Evolutionary conservation across 2,113 vertebrate genomes (phyloP).

Genomic region (Corydoras sp.): DNA sequence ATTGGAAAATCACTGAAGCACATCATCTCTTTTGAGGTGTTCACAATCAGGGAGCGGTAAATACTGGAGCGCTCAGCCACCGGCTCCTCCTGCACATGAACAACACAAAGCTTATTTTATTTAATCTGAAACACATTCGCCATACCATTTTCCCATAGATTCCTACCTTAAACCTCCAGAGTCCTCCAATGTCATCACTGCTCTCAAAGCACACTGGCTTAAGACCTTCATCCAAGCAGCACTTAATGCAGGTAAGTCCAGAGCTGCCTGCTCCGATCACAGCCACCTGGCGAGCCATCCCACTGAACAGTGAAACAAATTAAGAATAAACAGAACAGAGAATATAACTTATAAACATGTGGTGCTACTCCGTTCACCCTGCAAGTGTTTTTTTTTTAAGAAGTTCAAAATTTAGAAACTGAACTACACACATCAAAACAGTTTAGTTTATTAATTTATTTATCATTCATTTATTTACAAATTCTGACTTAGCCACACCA

Average conservation of each 20-base stretch:
- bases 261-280: slow-evolving; percentile 75
- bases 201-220: slow-evolving; percentile 85
- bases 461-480: too few relatives aligned
- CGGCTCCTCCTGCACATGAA: slow-evolving; percentile 61
- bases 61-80: slow-evolving; percentile 71
- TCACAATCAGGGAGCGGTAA: slow-evolving; percentile 79
- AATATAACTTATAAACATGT: too few relatives aligned
- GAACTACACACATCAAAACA: too few relatives aligned
- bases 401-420: too few relatives aligned
- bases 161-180: slow-evolving; percentile 80
- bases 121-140: too few relatives aligned
- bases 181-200: slow-evolving; percentile 71
- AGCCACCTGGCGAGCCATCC: slow-evolving; percentile 64
- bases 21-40: slow-evolving; percentile 91
- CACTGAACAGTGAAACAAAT: background rate
- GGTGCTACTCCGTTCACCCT: too few relatives aligned
- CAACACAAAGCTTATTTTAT: too few relatives aligned
- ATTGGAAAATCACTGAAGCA: slow-evolving; percentile 87
- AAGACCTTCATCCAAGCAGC: slow-evolving; percentile 82
- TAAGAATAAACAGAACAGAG: background rate
- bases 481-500: too few relatives aligned
- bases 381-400: too few relatives aligned
- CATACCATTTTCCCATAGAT: slow-evolving; percentile 53
- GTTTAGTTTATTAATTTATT: too few relatives aligned
- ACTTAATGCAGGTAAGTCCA: slow-evolving; percentile 76